phyloP scores from a whole-genome alignment of 2,113 vertebrate genomes.

The Ascaphus truei region DNA sequence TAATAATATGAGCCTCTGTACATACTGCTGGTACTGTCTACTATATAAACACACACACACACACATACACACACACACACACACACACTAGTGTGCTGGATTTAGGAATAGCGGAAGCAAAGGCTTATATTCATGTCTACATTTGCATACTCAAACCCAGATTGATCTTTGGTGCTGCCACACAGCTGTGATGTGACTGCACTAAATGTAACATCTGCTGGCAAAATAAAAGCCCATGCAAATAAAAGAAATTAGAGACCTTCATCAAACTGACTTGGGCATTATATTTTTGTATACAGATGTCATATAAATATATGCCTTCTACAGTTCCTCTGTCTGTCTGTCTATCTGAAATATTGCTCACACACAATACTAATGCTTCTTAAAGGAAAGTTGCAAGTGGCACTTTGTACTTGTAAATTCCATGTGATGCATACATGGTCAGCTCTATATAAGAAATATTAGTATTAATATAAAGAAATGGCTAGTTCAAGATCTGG shows the following conservation, averaged over 20 bases:
- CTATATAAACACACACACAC: too few species aligned
- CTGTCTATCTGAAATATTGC: too few species aligned
- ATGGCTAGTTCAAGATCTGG: too few species aligned
- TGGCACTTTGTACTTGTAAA: too few species aligned
- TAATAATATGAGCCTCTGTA: conserved; percentile 36
- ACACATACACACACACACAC: too few species aligned
- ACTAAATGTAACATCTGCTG: conserved; percentile 38
- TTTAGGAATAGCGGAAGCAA: conserved; percentile 21
- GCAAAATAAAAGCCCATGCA: conserved; percentile 25
- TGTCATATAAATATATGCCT: too few species aligned
- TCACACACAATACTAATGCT: too few species aligned
- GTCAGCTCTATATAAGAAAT: too few species aligned
- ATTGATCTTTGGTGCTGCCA: conserved; percentile 33
- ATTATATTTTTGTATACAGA: conserved; percentile 2
- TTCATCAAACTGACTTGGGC: conserved; percentile 16
- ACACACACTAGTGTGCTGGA: conserved; percentile 24
- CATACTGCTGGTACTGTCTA: conserved; percentile 19
- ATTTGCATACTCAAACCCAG: conserved; percentile 37
- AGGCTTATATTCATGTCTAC: conserved; percentile 26
- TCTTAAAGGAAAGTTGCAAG: too few species aligned
- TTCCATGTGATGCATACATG: too few species aligned
- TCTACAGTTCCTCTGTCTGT: too few species aligned
- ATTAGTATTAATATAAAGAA: too few species aligned
- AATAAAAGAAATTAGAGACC: conserved; percentile 33
- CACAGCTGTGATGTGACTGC: conserved; percentile 37